Conservation (phyloP, 2,888 invertebrate genomes). For the Heliconius erato region DNA sequence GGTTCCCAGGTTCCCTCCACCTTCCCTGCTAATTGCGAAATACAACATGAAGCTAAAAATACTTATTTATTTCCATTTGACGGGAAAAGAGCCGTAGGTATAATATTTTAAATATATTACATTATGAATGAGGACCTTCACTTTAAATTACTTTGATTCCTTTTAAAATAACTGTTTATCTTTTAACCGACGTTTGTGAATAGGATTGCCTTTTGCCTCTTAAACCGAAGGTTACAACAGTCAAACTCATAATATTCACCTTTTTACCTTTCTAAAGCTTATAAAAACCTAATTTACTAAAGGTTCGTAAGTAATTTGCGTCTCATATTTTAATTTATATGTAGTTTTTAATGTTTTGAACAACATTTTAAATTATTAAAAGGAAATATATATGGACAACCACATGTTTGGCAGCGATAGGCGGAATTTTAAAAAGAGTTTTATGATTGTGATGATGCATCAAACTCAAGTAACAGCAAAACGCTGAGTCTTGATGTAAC, state of each 20-base stretch:
- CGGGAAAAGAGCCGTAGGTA: background rate
- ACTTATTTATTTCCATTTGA: no score
- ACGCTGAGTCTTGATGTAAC: no score
- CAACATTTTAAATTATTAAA: no score
- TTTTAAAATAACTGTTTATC: background rate
- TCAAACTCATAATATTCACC: conserved; percentile 3
- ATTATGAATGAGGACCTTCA: background rate
- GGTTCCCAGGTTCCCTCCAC: background rate
- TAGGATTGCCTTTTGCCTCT: background rate
- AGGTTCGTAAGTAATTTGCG: background rate
- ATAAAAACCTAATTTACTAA: background rate
- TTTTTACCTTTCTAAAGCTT: background rate
- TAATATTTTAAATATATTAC: background rate
- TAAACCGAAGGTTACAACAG: background rate
- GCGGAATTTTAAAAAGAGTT: no score
- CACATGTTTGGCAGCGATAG: no score
- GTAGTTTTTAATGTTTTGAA: background rate
- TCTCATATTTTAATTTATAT: background rate
- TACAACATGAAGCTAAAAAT: background rate
- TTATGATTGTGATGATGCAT: no score
- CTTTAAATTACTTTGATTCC: background rate
- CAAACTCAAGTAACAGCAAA: no score
- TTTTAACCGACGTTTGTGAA: background rate
- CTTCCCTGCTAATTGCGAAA: background rate
- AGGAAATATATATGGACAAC: no score